Evolutionary conservation across 2,113 vertebrate genomes (phyloP).

Genomic region (Phainopepla nitens): DNA sequence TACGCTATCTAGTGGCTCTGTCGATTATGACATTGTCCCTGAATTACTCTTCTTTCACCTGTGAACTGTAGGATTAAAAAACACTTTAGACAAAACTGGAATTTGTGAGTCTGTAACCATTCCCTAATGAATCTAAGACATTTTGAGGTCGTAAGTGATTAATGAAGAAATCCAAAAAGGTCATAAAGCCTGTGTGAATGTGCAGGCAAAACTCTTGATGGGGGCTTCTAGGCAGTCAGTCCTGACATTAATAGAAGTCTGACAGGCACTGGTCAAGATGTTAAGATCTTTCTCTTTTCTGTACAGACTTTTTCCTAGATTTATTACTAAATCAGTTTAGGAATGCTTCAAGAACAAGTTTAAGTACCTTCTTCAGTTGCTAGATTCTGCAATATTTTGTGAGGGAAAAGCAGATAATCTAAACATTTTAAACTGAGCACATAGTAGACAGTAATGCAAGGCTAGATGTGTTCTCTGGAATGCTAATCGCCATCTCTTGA

Average conservation of each 20-base stretch:
- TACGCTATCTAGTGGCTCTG: slow-evolving; percentile 44
- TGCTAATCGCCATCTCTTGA: neutral
- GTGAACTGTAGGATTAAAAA: neutral
- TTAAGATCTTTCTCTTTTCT: neutral
- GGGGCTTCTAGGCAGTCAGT: neutral
- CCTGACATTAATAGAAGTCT: neutral
- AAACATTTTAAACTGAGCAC: neutral
- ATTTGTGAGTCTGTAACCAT: neutral
- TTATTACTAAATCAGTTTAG: neutral
- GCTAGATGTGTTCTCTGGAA: neutral
- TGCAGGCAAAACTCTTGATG: neutral
- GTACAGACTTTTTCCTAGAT: neutral
- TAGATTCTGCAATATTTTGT: neutral
- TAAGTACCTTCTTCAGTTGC: neutral
- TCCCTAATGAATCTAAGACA: neutral
- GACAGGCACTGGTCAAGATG: neutral
- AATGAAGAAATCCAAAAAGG: neutral
- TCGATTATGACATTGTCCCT: neutral
- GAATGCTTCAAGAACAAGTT: neutral
- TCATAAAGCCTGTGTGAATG: neutral
- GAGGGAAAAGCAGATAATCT: neutral
- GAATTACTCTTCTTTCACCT: neutral
- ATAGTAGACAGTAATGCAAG: neutral
- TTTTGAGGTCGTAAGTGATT: neutral
- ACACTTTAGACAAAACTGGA: neutral